These are phyloP conservation scores for Tringa solitaria DNA, from an alignment of 2,113 vertebrate genomes.

Conservation along the genomic window DNA sequence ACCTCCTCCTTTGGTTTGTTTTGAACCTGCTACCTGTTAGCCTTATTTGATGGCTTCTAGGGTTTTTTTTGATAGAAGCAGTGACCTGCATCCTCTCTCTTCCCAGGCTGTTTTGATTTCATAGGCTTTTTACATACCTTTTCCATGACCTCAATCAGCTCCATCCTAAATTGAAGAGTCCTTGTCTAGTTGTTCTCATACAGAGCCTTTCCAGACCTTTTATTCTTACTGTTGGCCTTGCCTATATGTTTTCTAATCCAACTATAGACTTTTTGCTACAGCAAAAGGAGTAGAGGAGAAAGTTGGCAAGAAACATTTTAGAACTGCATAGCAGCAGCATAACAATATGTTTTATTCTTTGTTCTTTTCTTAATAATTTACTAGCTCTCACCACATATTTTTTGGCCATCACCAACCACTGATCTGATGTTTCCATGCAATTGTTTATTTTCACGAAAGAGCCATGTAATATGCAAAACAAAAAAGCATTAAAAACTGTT, in stretches of 20 bases:
- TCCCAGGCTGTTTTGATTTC: neutral
- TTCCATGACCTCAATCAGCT: neutral
- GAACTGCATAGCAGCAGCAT: neutral
- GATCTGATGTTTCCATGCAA: neutral
- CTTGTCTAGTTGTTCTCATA: neutral
- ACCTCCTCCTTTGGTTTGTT: neutral
- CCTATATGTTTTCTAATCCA: neutral
- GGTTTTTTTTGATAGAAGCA: neutral
- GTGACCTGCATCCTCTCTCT: neutral
- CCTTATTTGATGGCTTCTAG: neutral
- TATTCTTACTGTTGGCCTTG: neutral
- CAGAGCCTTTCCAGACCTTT: neutral
- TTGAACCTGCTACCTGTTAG: neutral
- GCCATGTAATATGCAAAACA: neutral
- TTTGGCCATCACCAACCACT: neutral
- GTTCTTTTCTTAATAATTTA: neutral
- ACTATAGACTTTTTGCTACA: neutral
- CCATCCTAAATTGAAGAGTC: neutral
- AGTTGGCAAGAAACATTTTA: neutral
- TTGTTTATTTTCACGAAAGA: neutral
- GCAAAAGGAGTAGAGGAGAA: neutral
- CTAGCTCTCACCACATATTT: neutral
- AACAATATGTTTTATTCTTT: neutral
- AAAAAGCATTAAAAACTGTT: neutral
- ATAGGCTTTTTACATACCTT: neutral